These are phyloP conservation scores for Drosophila teissieri DNA, from an alignment of 1,140 invertebrate genomes.

Conservation along the genomic window DNA sequence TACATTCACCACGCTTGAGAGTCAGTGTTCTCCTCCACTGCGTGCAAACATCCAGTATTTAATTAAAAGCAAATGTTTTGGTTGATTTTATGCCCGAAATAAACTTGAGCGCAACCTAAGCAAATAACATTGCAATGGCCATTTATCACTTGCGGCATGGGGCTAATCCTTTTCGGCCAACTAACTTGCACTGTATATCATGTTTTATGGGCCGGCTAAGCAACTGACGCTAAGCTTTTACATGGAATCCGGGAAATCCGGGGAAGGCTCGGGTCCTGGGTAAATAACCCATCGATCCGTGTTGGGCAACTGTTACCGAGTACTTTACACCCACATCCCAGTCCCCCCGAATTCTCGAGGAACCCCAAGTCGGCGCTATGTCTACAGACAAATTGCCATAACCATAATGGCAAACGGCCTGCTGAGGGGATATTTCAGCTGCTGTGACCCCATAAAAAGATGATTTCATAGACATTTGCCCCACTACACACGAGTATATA, in stretches of 20 bases:
- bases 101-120: conserved; percentile 66
- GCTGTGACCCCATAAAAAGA: conserved; percentile 72
- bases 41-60: conserved; percentile 48
- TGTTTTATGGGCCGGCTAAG: conserved; percentile 80
- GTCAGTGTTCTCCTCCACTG: neutral
- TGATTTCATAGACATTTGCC: conserved; percentile 81
- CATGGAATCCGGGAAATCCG: conserved; percentile 47
- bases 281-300: conserved; percentile 80
- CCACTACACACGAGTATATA: conserved; percentile 35
- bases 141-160: conserved; percentile 65
- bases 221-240: conserved; percentile 76
- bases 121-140: conserved; percentile 60
- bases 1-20: conserved; percentile 29
- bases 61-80: conserved; percentile 82
- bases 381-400: conserved; percentile 83
- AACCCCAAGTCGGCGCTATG: conserved; percentile 62
- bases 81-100: conserved; percentile 71
- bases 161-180: conserved; percentile 79
- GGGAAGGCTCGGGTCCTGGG: conserved; percentile 19
- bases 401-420: conserved; percentile 72
- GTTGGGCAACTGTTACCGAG: conserved; percentile 75
- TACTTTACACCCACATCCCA: conserved; percentile 61
- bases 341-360: neutral
- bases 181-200: conserved; percentile 75
- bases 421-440: conserved; percentile 20